Conservation (phyloP, 2,888 invertebrate genomes). For the Drosophila anceps region DNA sequence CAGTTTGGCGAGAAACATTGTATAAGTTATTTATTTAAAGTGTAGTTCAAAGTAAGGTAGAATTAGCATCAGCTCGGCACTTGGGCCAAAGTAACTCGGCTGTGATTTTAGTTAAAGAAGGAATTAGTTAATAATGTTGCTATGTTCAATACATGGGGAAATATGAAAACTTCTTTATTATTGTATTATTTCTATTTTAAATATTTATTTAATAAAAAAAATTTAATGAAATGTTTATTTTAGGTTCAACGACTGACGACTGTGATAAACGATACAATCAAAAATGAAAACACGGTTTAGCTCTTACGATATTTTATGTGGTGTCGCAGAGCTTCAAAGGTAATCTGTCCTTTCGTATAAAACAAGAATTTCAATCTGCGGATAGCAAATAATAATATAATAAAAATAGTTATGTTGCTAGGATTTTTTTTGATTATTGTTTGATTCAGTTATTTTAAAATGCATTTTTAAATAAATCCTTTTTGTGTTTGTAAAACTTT, state of each 20-base stretch:
- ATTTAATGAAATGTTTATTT: not conserved
- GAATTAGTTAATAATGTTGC: no score
- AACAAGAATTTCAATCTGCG: not conserved
- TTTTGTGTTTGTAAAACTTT: no score
- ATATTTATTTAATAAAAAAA: not conserved
- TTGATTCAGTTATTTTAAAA: no score
- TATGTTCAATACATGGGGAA: not conserved
- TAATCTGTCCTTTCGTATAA: constrained; percentile 80
- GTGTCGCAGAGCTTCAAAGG: constrained; percentile 94
- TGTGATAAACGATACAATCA: constrained; percentile 7
- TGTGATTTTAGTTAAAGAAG: no score
- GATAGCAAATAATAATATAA: not conserved
- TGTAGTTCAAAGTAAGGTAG: no score
- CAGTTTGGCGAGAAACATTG: no score
- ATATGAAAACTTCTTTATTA: not conserved
- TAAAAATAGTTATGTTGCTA: no score
- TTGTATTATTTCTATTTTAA: not conserved
- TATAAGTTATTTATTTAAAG: no score
- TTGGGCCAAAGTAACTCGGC: no score
- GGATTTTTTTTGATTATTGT: no score
- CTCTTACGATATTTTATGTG: constrained; percentile 96
- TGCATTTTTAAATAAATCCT: no score
- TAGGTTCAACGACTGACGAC: constrained; percentile 77
- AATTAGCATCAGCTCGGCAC: no score
- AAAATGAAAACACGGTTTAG: constrained; percentile 97